phyloP scores from a whole-genome alignment of 2,888 invertebrate genomes.

The Leptogaster cylindrica region DNA sequence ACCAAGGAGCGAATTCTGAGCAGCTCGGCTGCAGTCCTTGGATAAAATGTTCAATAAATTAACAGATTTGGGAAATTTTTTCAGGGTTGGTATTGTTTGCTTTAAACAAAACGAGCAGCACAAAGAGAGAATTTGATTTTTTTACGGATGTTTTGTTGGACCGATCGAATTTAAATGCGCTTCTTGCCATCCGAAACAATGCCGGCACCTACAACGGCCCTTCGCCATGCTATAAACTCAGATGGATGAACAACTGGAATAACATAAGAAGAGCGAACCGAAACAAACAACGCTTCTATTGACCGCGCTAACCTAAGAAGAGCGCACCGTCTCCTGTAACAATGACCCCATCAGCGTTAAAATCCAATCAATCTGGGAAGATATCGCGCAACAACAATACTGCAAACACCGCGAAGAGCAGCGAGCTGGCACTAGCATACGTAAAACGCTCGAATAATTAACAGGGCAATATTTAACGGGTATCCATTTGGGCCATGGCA shows the following conservation, averaged over 20 bases:
- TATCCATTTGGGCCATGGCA: conserved; percentile 39
- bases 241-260: not conserved
- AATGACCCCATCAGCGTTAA: conserved; percentile 38
- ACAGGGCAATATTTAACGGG: conserved; percentile 40
- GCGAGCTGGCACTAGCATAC: conserved; percentile 3
- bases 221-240: not conserved
- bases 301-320: conserved; percentile 15
- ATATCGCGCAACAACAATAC: not conserved
- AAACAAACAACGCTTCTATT: conserved; percentile 13
- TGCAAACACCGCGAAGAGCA: not conserved
- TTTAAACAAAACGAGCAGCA: too few species aligned
- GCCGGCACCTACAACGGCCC: not conserved
- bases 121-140: too few species aligned
- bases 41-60: too few species aligned
- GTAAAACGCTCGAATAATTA: conserved; percentile 37
- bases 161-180: too few species aligned
- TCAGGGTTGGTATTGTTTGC: too few species aligned
- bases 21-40: too few species aligned
- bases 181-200: not conserved
- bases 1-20: too few species aligned
- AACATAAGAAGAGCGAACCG: not conserved
- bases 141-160: too few species aligned
- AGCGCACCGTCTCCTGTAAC: conserved; percentile 20
- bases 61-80: too few species aligned
- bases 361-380: conserved; percentile 38